A percentile compares a stretch with the other conserved stretches of the same genome.
These are phyloP conservation scores for Rhagophthalmus giganteus DNA, from an alignment of 2,888 invertebrate genomes.

Conservation along the genomic window DNA sequence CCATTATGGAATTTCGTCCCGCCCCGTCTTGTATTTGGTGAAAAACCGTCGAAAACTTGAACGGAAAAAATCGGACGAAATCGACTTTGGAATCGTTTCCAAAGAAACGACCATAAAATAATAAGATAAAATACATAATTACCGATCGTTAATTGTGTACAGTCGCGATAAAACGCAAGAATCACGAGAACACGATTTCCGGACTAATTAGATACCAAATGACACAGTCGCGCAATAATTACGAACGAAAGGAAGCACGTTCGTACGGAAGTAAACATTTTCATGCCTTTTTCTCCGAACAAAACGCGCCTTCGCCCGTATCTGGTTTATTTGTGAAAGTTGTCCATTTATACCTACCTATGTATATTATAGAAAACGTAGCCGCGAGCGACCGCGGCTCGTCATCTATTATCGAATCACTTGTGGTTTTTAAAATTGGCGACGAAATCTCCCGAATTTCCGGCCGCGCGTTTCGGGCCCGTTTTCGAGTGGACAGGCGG, in stretches of 20 bases:
- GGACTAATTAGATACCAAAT: not conserved
- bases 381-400: conserved; percentile 1
- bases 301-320: conserved; percentile 13
- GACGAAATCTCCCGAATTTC: not conserved
- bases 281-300: conserved; percentile 1
- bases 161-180: too few species aligned
- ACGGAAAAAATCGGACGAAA: too few species aligned
- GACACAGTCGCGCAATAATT: not conserved
- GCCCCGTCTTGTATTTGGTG: too few species aligned
- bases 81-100: too few species aligned
- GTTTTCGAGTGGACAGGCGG: not conserved
- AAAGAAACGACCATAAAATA: too few species aligned
- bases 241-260: not conserved
- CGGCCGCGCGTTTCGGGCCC: not conserved
- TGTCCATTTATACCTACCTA: conserved; percentile 14
- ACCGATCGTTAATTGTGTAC: too few species aligned
- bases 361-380: conserved; percentile 18
- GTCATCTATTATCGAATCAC: conserved; percentile 4
- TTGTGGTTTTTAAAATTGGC: not conserved
- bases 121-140: too few species aligned
- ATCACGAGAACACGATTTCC: not conserved
- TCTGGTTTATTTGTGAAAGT: conserved; percentile 18
- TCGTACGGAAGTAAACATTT: conserved; percentile 1
- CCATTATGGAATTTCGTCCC: not conserved
- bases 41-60: too few species aligned